These are phyloP conservation scores for Aphelocoma californica DNA, from an alignment of 2,797 vertebrate species.

Conservation along the genomic window DNA sequence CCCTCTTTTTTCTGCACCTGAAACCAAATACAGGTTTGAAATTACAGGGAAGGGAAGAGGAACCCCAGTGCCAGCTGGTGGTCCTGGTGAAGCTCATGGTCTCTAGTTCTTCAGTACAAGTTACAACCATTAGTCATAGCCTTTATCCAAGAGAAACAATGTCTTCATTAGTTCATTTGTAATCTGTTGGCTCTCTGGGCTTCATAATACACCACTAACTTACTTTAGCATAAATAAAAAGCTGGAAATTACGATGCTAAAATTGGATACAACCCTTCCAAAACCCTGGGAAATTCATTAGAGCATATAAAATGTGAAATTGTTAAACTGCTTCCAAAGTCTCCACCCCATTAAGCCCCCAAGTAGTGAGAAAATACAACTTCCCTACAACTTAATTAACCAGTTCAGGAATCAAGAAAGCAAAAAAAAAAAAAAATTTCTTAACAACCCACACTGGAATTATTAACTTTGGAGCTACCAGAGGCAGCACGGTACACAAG, in stretches of 20 bases:
- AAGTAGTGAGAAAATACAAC: conserved; percentile 41
- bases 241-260: conserved; percentile 35
- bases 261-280: conserved; percentile 23
- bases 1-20: conserved; percentile 71
- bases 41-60: background rate
- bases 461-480: conserved; percentile 1
- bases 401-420: background rate
- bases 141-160: conserved; percentile 32
- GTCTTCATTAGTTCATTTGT: conserved; percentile 28
- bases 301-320: conserved; percentile 39
- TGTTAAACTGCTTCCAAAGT: conserved; percentile 47
- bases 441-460: background rate
- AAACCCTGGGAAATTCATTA: conserved; percentile 65
- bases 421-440: background rate
- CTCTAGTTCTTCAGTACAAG: background rate
- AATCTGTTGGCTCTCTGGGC: conserved; percentile 31
- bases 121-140: background rate
- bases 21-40: conserved; percentile 66
- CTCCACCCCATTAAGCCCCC: conserved; percentile 52
- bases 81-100: background rate
- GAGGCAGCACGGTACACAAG: background rate
- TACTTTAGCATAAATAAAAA: conserved; percentile 57
- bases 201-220: conserved; percentile 14
- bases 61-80: background rate
- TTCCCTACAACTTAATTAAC: conserved; percentile 34